A percentile compares a stretch with the other conserved stretches of the same genome.
phyloP scores from a whole-genome alignment of 1,140 invertebrate species.

The Megathymus violae region DNA sequence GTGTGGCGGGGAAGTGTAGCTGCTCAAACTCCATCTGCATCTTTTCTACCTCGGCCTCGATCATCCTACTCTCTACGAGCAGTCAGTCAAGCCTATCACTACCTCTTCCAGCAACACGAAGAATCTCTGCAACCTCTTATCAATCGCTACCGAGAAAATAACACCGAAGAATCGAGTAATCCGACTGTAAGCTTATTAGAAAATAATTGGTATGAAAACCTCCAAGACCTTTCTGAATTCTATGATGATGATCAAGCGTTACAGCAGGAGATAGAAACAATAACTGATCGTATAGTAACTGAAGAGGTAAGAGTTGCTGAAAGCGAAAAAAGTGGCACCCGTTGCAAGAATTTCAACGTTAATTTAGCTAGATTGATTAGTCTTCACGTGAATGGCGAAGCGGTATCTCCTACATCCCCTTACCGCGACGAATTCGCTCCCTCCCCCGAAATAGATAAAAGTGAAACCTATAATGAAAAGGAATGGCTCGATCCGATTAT shows the following conservation, averaged over 20 bases:
- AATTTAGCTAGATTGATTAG: constrained; percentile 76
- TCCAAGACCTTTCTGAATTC: constrained; percentile 74
- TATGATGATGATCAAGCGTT: constrained; percentile 75
- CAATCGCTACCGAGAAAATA: constrained; percentile 58
- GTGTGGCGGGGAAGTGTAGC: constrained; percentile 66
- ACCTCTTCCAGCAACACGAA: constrained; percentile 75
- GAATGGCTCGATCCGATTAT: constrained; percentile 75
- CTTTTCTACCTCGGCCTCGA: constrained; percentile 63
- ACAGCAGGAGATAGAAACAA: constrained; percentile 64
- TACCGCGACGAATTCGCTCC: constrained; percentile 53
- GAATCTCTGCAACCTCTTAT: constrained; percentile 72
- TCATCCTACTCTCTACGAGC: constrained; percentile 75
- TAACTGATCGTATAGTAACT: constrained; percentile 62
- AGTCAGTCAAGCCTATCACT: constrained; percentile 76
- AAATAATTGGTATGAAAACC: constrained; percentile 71
- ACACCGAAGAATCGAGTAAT: constrained; percentile 45
- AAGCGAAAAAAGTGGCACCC: constrained; percentile 37
- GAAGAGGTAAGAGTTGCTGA: constrained; percentile 56
- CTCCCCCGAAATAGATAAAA: constrained; percentile 61
- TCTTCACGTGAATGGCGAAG: constrained; percentile 65
- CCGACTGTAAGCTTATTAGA: constrained; percentile 56
- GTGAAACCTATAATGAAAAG: constrained; percentile 55
- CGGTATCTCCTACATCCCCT: constrained; percentile 50
- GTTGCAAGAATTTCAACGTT: constrained; percentile 74
- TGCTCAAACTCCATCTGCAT: constrained; percentile 55